Evolutionary conservation across 1,140 invertebrate species (phyloP).

Genomic region (Hermetia illucens): DNA sequence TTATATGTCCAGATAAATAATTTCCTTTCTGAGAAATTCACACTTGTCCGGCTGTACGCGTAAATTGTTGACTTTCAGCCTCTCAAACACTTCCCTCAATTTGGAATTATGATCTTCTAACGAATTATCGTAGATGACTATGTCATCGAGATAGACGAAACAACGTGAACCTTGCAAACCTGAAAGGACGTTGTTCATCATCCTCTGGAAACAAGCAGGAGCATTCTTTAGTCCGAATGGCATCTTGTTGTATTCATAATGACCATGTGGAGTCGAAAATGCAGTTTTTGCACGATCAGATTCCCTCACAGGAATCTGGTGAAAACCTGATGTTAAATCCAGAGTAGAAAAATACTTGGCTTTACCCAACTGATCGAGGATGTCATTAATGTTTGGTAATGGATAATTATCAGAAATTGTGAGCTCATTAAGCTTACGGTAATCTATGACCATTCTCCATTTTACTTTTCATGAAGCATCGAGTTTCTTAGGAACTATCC

Average conservation of each 20-base stretch:
- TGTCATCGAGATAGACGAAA: constrained; percentile 22
- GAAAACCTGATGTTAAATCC: constrained; percentile 32
- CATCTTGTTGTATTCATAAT: constrained; percentile 12
- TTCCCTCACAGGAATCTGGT: constrained; percentile 6
- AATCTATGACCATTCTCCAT: constrained; percentile 24
- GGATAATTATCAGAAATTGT: constrained; percentile 28
- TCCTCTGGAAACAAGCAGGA: constrained; percentile 27
- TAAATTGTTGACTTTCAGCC: constrained; percentile 14
- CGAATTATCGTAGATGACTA: constrained; percentile 13
- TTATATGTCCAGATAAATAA: constrained; percentile 18
- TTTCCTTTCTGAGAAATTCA: constrained; percentile 14
- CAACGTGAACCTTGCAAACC: constrained; percentile 13
- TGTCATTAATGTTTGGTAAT: constrained; percentile 33
- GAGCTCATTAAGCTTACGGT: constrained; percentile 20
- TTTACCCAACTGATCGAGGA: constrained; percentile 29
- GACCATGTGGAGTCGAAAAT: not conserved
- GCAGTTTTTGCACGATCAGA: constrained; percentile 2
- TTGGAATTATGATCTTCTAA: constrained; percentile 15
- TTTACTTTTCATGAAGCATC: constrained; percentile 14
- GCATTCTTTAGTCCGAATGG: constrained; percentile 26
- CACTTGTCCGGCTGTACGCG: constrained; percentile 13
- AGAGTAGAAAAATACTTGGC: constrained; percentile 32
- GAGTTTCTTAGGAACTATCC: constrained; percentile 9
- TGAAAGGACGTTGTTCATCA: constrained; percentile 23
- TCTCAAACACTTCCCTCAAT: constrained; percentile 21